Base-by-base conservation (phyloP, 2,888 invertebrate species). In the Spilosoma lubricipeda region DNA sequence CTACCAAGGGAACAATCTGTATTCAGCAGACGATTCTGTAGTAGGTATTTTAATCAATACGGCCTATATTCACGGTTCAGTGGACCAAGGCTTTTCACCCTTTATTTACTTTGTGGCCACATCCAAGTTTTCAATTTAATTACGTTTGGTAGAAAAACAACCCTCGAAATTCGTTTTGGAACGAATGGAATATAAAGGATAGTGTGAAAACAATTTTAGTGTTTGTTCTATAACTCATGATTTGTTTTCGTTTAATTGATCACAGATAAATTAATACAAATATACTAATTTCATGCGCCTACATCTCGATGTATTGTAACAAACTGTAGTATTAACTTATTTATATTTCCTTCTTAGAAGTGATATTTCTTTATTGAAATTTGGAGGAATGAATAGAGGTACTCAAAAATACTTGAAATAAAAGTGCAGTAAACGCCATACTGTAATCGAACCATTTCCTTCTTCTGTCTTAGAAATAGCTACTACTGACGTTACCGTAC, bases 61-160 rank as follows among this genome's bases (percentile, higher is more conserved):
- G 72, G 15, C 75, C 65, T 52, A 76, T 68, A 80, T 82, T 74
- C 69, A 67, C 77, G 70, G 52, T 56, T 67, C 74, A 65, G 15
- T 67, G 78, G 72, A 30, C 56, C 13, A 33, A 20, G 5, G 13
- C 20, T 33, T 33, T 48, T 33, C n/a, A 30, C 48, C 48, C 45
- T 67, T 42, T 52, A 68, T 68, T 68, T 68, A 68, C 23, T 52
- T 48, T 68, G 48, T 5, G 13, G 7, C 48, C 11, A 68, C 68
- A 68, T 33, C 3, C 33, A 33, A 13, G 23, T 68, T 33, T 68
- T 52, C 48, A 33, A 52, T 68, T 68, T 52, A 52, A 68, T 68
- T 68, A 48, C 20, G 52, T 33, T 52, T 2, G 48, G 30, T 67
- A 48, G 48, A 23, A 13, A 52, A 68, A 67, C 27, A 67, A 5